Evolutionary conservation across 2,888 invertebrate genomes (phyloP), one percentile per base, ranked within the genome.

Genomic region (Aporophyla lueneburgensis): DNA sequence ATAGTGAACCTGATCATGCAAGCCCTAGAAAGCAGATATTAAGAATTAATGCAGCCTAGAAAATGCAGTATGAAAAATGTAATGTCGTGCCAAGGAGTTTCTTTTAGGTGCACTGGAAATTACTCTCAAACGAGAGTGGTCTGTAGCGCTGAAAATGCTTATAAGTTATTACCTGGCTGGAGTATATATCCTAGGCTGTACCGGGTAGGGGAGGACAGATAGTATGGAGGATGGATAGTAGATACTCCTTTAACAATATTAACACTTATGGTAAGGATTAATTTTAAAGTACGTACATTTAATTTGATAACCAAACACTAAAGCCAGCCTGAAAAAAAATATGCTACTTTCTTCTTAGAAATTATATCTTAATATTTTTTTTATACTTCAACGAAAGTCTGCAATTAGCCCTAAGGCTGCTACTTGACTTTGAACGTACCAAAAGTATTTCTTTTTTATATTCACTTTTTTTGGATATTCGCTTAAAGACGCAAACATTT

Each of bases 11-110:
- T 77, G 77, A 81, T 81, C 81, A 69, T 51, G 21, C 63, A 71
- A 69, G 43, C 74, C 69, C 67, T 74, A 71, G 58, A 68, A 73
- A 66, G 65, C n/a, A 77, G 24, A 78, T 80, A 80, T 85, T 63
- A 86, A 78, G 69, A 74, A 81, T 79, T 72, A 86, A 87, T 76
- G 74, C 49, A 85, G 76, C 78, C 77, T 86, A 76, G 58, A 80
- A 85, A 86, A 87, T 87, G 72, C 72, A 85, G 62, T 66, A 78
- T 85, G 83, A 85, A 87, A 85, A 85, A 83, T 83, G 70, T 81
- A 59, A 85, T 80, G 76, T 83, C 81, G 68, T 71, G 16, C 59
- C 65, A 65, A 71, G 73, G 67, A 69, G 76, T 74, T 76, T 74
- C 71, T 66, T 81, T 79, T 84, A 78, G 71, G 81, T 58, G 78